phyloP scores from a whole-genome alignment of 2,113 vertebrate species.

The Manacus vitellinus region DNA sequence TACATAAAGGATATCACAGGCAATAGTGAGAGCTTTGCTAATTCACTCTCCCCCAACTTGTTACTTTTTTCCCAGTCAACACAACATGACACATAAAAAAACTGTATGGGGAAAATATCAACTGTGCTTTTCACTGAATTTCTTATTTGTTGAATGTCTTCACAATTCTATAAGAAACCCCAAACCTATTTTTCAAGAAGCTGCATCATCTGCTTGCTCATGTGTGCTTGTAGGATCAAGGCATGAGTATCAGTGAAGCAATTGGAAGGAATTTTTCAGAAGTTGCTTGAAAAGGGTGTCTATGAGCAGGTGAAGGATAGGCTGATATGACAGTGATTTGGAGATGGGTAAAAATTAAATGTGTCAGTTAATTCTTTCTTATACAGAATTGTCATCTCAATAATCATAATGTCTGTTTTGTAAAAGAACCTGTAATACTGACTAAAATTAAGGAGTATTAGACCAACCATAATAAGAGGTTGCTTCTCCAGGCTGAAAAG shows the following conservation, averaged over 20 bases:
- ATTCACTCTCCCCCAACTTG: neutral
- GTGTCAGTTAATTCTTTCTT: neutral
- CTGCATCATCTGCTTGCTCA: neutral
- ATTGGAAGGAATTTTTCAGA: neutral
- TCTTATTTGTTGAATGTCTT: neutral
- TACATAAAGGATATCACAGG: neutral
- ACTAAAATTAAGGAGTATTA: neutral
- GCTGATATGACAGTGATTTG: neutral
- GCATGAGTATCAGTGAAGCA: neutral
- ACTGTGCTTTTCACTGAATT: neutral
- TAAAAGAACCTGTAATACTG: neutral
- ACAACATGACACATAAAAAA: neutral
- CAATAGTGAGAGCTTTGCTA: neutral
- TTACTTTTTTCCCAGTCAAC: neutral
- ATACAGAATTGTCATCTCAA: neutral
- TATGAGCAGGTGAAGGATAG: neutral
- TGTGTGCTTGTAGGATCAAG: neutral
- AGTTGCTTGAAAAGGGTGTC: neutral
- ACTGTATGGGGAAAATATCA: neutral
- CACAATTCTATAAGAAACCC: neutral
- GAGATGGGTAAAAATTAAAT: neutral
- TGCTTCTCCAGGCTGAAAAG: neutral
- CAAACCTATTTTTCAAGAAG: neutral
- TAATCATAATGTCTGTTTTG: neutral
- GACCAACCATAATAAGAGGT: neutral